A percentile compares a stretch with the other conserved stretches of the same genome.
These are phyloP conservation scores for Platorchestia sp. DNA, from an alignment of 1,140 invertebrate species.

Conservation along the genomic window DNA sequence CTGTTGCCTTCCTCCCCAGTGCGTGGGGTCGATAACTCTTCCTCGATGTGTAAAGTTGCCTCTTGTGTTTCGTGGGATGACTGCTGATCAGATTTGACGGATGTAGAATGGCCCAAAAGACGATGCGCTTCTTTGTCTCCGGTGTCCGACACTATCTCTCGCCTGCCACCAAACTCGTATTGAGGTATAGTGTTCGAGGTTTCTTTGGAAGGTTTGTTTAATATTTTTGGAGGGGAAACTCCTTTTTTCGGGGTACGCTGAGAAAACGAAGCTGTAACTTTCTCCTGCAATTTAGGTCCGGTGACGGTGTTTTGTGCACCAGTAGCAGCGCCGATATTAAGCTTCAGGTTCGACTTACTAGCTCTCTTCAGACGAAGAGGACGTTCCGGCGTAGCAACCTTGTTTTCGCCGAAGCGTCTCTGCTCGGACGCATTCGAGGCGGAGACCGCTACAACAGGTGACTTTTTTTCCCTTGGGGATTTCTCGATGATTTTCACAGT, in stretches of 20 bases:
- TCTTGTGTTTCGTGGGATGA: conserved; percentile 47
- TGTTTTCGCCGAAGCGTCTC: neutral
- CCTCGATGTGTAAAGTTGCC: conserved; percentile 50
- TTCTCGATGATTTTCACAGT: neutral
- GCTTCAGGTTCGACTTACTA: conserved; percentile 3
- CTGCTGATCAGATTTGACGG: conserved; percentile 39
- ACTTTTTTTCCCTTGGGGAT: neutral
- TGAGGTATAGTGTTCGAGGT: neutral
- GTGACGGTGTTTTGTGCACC: neutral
- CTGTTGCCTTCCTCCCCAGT: conserved; percentile 14
- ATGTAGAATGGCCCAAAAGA: neutral
- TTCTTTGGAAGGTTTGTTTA: neutral
- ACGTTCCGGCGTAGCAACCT: neutral
- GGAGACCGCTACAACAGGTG: neutral
- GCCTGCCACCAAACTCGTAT: neutral
- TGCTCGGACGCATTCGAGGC: neutral
- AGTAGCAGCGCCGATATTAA: neutral
- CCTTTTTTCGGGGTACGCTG: neutral
- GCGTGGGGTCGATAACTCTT: conserved; percentile 34
- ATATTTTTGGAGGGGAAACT: conserved; percentile 4
- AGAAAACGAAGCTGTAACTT: neutral
- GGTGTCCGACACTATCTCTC: neutral
- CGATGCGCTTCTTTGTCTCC: neutral
- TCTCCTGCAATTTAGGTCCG: neutral
- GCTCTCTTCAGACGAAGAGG: conserved; percentile 3